phyloP scores from a whole-genome alignment of 2,113 vertebrate genomes.

The Chlamydotis undulata region DNA sequence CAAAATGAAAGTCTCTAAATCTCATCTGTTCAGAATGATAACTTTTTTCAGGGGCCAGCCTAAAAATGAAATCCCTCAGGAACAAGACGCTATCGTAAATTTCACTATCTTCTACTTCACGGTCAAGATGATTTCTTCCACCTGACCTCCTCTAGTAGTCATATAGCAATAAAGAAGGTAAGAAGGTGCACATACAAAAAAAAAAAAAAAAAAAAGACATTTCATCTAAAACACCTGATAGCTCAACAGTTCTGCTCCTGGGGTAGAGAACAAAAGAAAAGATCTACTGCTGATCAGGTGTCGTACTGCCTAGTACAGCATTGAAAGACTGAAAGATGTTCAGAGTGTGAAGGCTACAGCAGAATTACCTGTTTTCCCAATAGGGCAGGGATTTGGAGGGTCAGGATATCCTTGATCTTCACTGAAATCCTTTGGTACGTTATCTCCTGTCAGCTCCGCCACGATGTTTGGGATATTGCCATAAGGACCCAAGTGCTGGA shows the following conservation, averaged over 20 bases:
- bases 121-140: neutral
- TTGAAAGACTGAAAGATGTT: neutral
- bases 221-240: neutral
- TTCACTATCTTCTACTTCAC: neutral
- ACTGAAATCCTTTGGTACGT: conserved; percentile 92
- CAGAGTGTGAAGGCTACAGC: neutral
- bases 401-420: conserved; percentile 97
- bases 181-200: neutral
- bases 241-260: neutral
- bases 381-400: conserved; percentile 95
- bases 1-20: conserved; percentile 41
- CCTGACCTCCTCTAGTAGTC: neutral
- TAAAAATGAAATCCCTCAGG: neutral
- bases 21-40: conserved; percentile 4
- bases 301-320: neutral
- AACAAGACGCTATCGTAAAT: neutral
- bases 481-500: conserved; percentile 96
- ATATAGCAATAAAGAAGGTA: neutral
- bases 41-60: conserved; percentile 8
- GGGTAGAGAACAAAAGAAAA: neutral
- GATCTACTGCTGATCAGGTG: neutral
- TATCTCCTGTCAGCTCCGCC: conserved; percentile 94
- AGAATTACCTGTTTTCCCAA: conserved; percentile 89
- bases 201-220: too few species aligned
- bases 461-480: conserved; percentile 98